Base-by-base conservation (phyloP, 2,797 vertebrate genomes). In the Calcarius lapponicus region DNA sequence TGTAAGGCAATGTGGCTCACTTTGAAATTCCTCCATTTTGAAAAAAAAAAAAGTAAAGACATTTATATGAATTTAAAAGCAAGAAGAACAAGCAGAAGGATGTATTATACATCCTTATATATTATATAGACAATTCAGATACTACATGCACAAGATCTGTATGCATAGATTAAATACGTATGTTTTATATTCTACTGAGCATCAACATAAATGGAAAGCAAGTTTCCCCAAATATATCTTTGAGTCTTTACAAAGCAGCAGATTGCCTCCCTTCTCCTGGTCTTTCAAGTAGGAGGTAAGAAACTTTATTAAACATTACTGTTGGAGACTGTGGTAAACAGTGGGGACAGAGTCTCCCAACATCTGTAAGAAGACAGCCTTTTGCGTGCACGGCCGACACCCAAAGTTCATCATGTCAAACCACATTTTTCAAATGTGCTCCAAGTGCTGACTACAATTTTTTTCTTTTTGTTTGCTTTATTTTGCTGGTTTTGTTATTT, bases 401-500 rank as follows among this genome's bases (percentile, higher is more conserved):
- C 79, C 92, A 80, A 71, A 70, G 91, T 92, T 92, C 72, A 58
- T 83, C 42, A 25, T 47, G 88, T 83, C 88, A 95, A 94, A 90
- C 79, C 89, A 92, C 81, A 84, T 80, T 89, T 91, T 95, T 90
- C 91, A 97, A 91, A 94, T 38, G 36, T 31, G 13, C 69, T 94
- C 90, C 54, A 87, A 93, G 56, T 69, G 88, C 91, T 94, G 75
- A 81, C 86, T 97, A 86, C 62, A 91, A 96, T 92, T 90, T 38
- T 66, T 61, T 67, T 85, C 83, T 32, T 56, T 7, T 89, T 86
- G 28, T 60, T 66, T 54, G n/a, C 32, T 85, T 86, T 50, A 69
- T 93, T 90, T 86, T 85, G 56, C 45, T 82, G 56, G 38, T 47
- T 90, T 93, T 85, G 12, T 62, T 66, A 32, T 67, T 89, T 90